Evolutionary conservation across 2,888 invertebrate genomes (phyloP).

Genomic region (Molorchus minor): DNA sequence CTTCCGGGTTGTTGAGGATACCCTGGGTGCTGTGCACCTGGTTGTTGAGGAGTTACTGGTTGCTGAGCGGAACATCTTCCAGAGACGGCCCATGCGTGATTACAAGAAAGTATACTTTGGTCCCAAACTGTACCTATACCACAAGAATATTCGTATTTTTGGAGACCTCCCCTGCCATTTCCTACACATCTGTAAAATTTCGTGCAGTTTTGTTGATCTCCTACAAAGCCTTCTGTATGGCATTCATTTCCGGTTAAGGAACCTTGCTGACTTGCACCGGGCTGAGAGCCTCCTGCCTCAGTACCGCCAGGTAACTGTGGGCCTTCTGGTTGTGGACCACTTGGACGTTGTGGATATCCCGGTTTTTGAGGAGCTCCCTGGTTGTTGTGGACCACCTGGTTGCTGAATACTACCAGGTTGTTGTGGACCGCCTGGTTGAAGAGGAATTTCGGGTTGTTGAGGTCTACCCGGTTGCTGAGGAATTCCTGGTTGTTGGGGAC

Average conservation of each 20-base stretch:
- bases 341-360: slow-evolving; percentile 20
- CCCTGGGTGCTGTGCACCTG: slow-evolving; percentile 21
- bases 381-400: slow-evolving; percentile 17
- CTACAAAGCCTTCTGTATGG: slow-evolving; percentile 75
- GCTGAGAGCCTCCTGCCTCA: slow-evolving; percentile 27
- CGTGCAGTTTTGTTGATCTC: slow-evolving; percentile 74
- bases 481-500: slow-evolving; percentile 22
- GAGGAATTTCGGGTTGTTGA: slow-evolving; percentile 52
- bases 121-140: slow-evolving; percentile 84
- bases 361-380: slow-evolving; percentile 52
- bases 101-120: slow-evolving; percentile 73
- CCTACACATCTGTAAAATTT: slow-evolving; percentile 82
- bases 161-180: slow-evolving; percentile 68
- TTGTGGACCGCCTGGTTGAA: slow-evolving; percentile 23
- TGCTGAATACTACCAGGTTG: slow-evolving; percentile 52
- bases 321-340: slow-evolving; percentile 52
- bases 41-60: slow-evolving; percentile 2
- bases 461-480: slow-evolving; percentile 52
- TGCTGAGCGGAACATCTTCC: slow-evolving; percentile 44
- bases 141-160: slow-evolving; percentile 76
- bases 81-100: slow-evolving; percentile 71
- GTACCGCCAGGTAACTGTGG: slow-evolving; percentile 24
- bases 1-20: slow-evolving; percentile 21
- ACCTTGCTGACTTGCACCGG: slow-evolving; percentile 29
- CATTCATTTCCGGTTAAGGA: slow-evolving; percentile 58